Evolutionary conservation across 2,113 vertebrate genomes (phyloP).

Genomic region (Oryzias curvinotus): DNA sequence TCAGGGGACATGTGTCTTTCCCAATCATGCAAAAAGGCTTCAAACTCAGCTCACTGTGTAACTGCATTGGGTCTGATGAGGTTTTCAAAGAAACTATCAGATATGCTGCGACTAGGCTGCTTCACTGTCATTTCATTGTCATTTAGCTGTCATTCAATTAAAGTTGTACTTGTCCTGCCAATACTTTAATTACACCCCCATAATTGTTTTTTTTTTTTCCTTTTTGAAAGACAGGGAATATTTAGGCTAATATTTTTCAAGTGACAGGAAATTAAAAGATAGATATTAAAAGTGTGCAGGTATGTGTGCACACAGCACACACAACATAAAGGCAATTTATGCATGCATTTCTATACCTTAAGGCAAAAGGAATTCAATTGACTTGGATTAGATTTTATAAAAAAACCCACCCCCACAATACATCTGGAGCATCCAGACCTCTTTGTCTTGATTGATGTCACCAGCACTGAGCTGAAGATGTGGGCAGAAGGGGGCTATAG

Average conservation of each 20-base stretch:
- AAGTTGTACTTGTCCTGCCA: conserved; percentile 72
- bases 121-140: conserved; percentile 51
- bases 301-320: background rate
- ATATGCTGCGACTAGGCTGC: conserved; percentile 27
- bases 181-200: conserved; percentile 77
- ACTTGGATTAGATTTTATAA: conserved; percentile 69
- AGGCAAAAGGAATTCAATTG: conserved; percentile 64
- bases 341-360: conserved; percentile 40
- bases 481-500: conserved; percentile 69
- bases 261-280: conserved; percentile 32
- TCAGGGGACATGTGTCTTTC: conserved; percentile 24
- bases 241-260: conserved; percentile 50
- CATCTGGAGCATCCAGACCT: conserved; percentile 61
- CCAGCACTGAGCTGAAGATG: conserved; percentile 66
- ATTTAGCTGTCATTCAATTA: conserved; percentile 73
- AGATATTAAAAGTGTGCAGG: conserved; percentile 12
- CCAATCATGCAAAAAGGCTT: conserved; percentile 26
- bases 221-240: conserved; percentile 58
- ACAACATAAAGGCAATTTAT: conserved; percentile 13
- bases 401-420: conserved; percentile 65
- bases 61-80: conserved; percentile 43
- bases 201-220: conserved; percentile 76
- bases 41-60: conserved; percentile 32
- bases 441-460: conserved; percentile 74
- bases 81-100: conserved; percentile 36